Evolutionary conservation across 1,140 invertebrate species (phyloP).

Genomic region (Drosophila prosaltans): DNA sequence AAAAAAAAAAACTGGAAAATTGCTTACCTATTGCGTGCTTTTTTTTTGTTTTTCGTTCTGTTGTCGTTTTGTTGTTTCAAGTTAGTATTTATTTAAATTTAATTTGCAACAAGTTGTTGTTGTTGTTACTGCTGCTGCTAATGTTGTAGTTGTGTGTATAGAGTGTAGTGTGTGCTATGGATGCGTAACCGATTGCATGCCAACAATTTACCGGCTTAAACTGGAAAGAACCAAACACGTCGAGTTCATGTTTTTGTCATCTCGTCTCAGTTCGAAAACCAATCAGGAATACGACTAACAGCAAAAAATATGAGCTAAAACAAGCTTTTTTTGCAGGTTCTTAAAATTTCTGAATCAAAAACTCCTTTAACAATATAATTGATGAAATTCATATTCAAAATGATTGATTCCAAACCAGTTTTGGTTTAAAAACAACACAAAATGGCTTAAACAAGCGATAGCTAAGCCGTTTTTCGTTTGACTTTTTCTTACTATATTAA

Average conservation of each 20-base stretch:
- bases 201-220: constrained; percentile 63
- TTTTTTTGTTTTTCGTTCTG: too few relatives aligned
- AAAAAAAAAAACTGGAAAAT: constrained; percentile 52
- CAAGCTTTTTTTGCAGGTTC: constrained; percentile 12
- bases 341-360: constrained; percentile 11
- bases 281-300: background rate
- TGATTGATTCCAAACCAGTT: constrained; percentile 3
- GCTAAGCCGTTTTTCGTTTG: constrained; percentile 27
- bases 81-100: constrained; percentile 65
- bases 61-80: constrained; percentile 26
- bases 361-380: constrained; percentile 3
- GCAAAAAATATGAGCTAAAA: background rate
- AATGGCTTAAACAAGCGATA: constrained; percentile 7
- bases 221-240: constrained; percentile 53
- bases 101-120: constrained; percentile 42
- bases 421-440: background rate
- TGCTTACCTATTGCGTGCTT: constrained; percentile 20
- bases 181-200: constrained; percentile 40
- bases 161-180: constrained; percentile 42
- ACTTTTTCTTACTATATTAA: constrained; percentile 58
- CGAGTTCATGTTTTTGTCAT: constrained; percentile 48
- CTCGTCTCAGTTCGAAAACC: constrained; percentile 12
- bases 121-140: background rate
- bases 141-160: constrained; percentile 16
- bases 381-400: background rate